phyloP scores from a whole-genome alignment of 2,797 vertebrate species.

The Pagetopsis macropterus region DNA sequence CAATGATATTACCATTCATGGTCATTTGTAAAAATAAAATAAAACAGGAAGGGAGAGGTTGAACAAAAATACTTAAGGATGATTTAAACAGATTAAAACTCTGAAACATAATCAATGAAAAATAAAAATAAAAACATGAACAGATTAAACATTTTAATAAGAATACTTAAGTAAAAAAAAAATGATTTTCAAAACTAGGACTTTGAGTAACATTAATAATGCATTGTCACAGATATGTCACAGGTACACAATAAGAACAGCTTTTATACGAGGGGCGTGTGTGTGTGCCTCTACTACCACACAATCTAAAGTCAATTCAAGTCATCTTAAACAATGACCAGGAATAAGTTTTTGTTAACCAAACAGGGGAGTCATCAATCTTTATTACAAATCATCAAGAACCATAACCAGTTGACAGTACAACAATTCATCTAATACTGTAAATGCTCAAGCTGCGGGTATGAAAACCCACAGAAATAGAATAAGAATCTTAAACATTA shows the following conservation, averaged over 20 bases:
- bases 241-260: constrained; percentile 80
- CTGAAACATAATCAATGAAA: constrained; percentile 37
- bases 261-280: constrained; percentile 67
- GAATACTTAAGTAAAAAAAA: constrained; percentile 77
- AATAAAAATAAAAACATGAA: constrained; percentile 56
- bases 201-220: constrained; percentile 84
- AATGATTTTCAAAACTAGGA: constrained; percentile 80
- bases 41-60: not conserved
- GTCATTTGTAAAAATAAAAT: too few relatives aligned
- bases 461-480: constrained; percentile 59
- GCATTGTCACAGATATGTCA: constrained; percentile 82
- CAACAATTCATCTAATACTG: constrained; percentile 79
- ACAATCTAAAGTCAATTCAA: constrained; percentile 65
- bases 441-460: constrained; percentile 69
- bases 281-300: constrained; percentile 48
- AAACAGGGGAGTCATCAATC: constrained; percentile 76
- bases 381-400: constrained; percentile 81
- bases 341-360: constrained; percentile 76
- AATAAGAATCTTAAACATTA: constrained; percentile 57
- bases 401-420: constrained; percentile 76
- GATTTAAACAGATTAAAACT: constrained; percentile 23
- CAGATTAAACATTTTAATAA: constrained; percentile 84
- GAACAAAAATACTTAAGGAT: constrained; percentile 11
- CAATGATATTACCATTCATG: constrained; percentile 6
- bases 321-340: constrained; percentile 83